Evolutionary conservation across 1,140 invertebrate genomes (phyloP).

Genomic region (Zaprionus lachaisei): DNA sequence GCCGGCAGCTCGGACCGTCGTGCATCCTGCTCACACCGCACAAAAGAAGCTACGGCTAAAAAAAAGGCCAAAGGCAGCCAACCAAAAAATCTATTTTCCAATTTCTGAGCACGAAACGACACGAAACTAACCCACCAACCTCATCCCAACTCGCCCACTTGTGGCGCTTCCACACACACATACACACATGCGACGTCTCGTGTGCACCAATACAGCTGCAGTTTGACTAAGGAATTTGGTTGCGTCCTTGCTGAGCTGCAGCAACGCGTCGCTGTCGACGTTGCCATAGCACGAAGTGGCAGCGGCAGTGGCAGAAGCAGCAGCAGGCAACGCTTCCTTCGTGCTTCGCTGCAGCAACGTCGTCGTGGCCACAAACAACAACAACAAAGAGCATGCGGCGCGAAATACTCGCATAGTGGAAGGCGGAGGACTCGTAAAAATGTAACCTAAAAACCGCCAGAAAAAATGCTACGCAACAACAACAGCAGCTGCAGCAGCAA

Average conservation of each 20-base stretch:
- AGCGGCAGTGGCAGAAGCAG: constrained; percentile 13
- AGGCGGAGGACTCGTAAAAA: constrained; percentile 79
- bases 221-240: constrained; percentile 63
- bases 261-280: constrained; percentile 52
- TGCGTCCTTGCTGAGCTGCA: constrained; percentile 54
- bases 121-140: constrained; percentile 49
- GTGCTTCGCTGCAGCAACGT: constrained; percentile 36
- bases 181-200: constrained; percentile 11
- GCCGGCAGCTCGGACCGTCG: constrained; percentile 34
- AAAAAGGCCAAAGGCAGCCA: constrained; percentile 72
- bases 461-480: constrained; percentile 72
- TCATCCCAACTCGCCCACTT: constrained; percentile 63
- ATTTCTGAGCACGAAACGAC: constrained; percentile 70
- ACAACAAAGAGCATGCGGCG: constrained; percentile 28
- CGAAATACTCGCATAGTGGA: constrained; percentile 54
- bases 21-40: constrained; percentile 40
- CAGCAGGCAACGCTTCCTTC: constrained; percentile 24
- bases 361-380: constrained; percentile 48
- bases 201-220: constrained; percentile 18
- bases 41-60: constrained; percentile 26
- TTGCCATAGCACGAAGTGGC: constrained; percentile 14
- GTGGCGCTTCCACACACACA: constrained; percentile 66
- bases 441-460: constrained; percentile 84
- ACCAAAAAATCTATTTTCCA: constrained; percentile 83
- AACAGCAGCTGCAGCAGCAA: constrained; percentile 1